A percentile compares a stretch with the other conserved stretches of the same genome.
Evolutionary conservation across 2,797 vertebrate species (phyloP).

Genomic region (Menidia menidia): DNA sequence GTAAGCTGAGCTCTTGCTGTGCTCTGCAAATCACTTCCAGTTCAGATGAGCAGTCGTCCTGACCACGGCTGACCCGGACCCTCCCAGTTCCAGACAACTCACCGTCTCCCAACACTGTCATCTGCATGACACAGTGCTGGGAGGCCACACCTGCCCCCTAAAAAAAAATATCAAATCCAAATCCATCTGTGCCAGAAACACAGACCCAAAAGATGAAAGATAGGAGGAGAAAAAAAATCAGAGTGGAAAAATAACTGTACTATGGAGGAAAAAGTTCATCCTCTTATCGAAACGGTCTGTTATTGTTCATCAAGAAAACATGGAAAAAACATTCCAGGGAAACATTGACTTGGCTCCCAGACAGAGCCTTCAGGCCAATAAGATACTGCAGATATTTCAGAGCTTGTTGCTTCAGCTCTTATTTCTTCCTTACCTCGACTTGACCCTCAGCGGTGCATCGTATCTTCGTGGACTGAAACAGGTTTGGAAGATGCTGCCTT

Average conservation of each 20-base stretch:
- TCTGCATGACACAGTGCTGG: conserved; percentile 44
- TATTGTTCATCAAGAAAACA: conserved; percentile 56
- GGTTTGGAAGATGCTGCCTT: conserved; percentile 25
- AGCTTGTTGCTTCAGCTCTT: conserved; percentile 46
- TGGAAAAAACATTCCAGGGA: conserved; percentile 61
- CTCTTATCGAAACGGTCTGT: conserved; percentile 66
- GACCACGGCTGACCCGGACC: conserved; percentile 63
- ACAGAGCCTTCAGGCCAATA: conserved; percentile 56
- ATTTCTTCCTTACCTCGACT: conserved; percentile 56
- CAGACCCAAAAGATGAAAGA: conserved; percentile 41
- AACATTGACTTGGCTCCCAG: conserved; percentile 62
- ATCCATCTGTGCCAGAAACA: conserved; percentile 29
- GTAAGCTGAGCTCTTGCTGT: conserved; percentile 44
- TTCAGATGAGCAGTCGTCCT: conserved; percentile 48
- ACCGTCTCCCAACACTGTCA: conserved; percentile 35
- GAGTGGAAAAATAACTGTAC: conserved; percentile 3
- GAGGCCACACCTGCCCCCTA: conserved; percentile 58
- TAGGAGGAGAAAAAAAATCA: conserved; percentile 28
- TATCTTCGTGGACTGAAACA: conserved; percentile 33
- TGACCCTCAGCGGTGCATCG: conserved; percentile 44
- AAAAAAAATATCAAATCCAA: conserved; percentile 47
- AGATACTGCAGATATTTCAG: conserved; percentile 57
- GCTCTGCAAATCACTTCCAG: conserved; percentile 67
- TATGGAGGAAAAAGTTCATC: conserved; percentile 37
- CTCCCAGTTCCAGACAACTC: conserved; percentile 50